These are phyloP conservation scores for Dasypus novemcinctus DNA, from an alignment of 2,113 vertebrate species.

Conservation along the genomic window DNA sequence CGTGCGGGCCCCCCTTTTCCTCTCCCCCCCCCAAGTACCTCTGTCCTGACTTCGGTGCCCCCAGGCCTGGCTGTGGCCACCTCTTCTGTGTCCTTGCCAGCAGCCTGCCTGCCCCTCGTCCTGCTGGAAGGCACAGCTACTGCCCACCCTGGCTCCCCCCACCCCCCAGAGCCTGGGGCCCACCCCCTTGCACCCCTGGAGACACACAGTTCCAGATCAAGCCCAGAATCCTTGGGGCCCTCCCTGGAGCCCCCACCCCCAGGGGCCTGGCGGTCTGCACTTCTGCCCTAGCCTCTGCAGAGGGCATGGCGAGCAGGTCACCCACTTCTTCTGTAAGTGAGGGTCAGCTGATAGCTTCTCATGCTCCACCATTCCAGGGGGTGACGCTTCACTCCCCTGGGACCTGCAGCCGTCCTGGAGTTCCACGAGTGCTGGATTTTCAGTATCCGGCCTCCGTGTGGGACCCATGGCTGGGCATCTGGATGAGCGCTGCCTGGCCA, in stretches of 20 bases:
- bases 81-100: too few relatives aligned
- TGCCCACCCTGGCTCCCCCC: accelerated
- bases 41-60: neutral
- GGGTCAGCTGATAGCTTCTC: neutral
- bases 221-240: neutral
- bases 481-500: neutral
- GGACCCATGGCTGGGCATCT: neutral
- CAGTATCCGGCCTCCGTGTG: neutral
- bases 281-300: neutral
- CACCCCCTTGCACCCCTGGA: too few relatives aligned
- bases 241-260: accelerated
- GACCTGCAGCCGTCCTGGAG: neutral
- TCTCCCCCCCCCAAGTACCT: neutral
- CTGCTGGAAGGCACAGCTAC: neutral
- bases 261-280: too few relatives aligned
- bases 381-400: neutral
- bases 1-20: accelerated
- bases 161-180: too few relatives aligned
- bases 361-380: accelerated
- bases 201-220: neutral
- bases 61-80: accelerated
- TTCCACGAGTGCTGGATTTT: slow-evolving; percentile 16
- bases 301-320: accelerated
- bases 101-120: neutral
- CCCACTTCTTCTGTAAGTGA: accelerated